Base-by-base conservation (phyloP, 2,797 vertebrate genomes). In the Sphenodon punctatus region DNA sequence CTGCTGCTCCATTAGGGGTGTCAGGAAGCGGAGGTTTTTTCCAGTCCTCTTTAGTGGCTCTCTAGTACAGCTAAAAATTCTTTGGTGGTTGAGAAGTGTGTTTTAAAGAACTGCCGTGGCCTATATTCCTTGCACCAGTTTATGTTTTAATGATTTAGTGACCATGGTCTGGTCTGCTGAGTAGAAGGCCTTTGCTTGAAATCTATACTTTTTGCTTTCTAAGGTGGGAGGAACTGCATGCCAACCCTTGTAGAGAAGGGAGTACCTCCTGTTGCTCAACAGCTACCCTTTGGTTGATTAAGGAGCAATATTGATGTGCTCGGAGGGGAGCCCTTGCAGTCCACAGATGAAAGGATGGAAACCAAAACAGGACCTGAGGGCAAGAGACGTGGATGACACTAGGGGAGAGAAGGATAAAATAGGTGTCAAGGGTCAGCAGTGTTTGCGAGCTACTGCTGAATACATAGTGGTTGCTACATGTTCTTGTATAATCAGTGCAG, bases 401-500 rank as follows among this genome's bases (percentile, higher is more conserved):
- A 15, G 6, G 0, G 10, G 25, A 15, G 67, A 74, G 20, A 7
- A 85, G 30, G 11, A 42, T 58, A 23, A 80, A 87, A 41, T 7
- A 41, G n/a, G 7, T 1, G 41, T 17, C 27, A 22, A 27, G 22
- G 8, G 6, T 23, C 66, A 41, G n/a, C 48, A 1, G 25, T 69
- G 55, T 23, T 78, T 65, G 70, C 20, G 60, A 81, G 23, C 64
- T 75, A 0, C 67, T 43, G 30, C 65, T 8, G 42, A 49, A 30
- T 72, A n/a, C n/a, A 67, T 51, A 78, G 65, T 61, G 51, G 43
- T 60, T 25, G 7, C 46, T 60, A 32, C 12, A 2, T 83, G 89
- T 92, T 88, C 32, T 42, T 81, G 38, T 46, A 41, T 49, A 73
- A 51, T 25, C 16, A 0, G 32, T 59, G 25, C 53, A 27, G 42